A percentile compares a stretch with the other conserved stretches of the same genome.
These are phyloP conservation scores for Drosophila greeni DNA, from an alignment of 2,888 invertebrate species.

Conservation along the genomic window DNA sequence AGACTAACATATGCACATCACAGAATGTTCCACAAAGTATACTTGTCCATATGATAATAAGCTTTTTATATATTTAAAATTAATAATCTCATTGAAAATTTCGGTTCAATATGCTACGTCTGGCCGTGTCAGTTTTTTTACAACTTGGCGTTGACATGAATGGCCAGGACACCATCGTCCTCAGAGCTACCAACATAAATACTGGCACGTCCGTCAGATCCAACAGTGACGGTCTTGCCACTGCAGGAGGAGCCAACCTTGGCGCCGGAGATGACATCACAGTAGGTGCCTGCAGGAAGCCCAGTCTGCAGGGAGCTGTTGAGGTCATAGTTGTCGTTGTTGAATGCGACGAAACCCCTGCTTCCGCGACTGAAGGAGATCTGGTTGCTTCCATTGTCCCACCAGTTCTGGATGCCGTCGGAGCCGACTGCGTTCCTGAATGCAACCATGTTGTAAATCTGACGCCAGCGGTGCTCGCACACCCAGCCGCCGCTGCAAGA, in stretches of 20 bases:
- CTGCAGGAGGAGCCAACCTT: slow-evolving; percentile 76
- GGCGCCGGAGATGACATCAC: slow-evolving; percentile 89
- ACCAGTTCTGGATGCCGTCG: slow-evolving; percentile 84
- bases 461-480: slow-evolving; percentile 92
- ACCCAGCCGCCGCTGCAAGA: slow-evolving; percentile 85
- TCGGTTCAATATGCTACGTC: background rate
- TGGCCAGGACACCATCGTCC: slow-evolving; percentile 85
- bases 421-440: slow-evolving; percentile 85
- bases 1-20: too few relatives aligned
- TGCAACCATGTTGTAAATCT: slow-evolving; percentile 88
- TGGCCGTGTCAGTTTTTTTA: slow-evolving; percentile 41
- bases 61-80: slow-evolving; percentile 18
- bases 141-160: slow-evolving; percentile 81
- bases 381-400: slow-evolving; percentile 89
- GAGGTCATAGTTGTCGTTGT: slow-evolving; percentile 83
- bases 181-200: slow-evolving; percentile 62
- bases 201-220: slow-evolving; percentile 68
- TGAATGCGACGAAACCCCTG: slow-evolving; percentile 87
- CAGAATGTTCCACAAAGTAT: background rate
- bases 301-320: slow-evolving; percentile 82
- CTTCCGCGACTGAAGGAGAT: slow-evolving; percentile 91
- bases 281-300: slow-evolving; percentile 88
- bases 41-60: background rate
- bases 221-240: slow-evolving; percentile 70
- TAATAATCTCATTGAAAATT: slow-evolving; percentile 14